Evolutionary conservation across 1,140 invertebrate species (phyloP).

Genomic region (Cylas formicarius): DNA sequence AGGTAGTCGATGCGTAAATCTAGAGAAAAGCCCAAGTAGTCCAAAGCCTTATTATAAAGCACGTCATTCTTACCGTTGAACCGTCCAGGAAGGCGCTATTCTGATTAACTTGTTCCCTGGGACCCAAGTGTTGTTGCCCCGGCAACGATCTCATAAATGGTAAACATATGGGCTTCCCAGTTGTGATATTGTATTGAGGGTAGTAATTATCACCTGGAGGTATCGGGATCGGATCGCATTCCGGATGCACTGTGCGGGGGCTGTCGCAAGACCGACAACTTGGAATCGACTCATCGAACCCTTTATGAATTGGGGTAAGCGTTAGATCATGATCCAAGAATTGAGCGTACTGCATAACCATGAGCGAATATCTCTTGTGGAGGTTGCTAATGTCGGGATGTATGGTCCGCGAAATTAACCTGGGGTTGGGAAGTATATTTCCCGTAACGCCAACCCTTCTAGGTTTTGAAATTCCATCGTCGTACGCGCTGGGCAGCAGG

Average conservation of each 20-base stretch:
- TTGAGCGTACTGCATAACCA: constrained; percentile 91
- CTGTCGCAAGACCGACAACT: constrained; percentile 70
- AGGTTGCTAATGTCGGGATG: constrained; percentile 77
- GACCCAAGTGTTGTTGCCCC: constrained; percentile 77
- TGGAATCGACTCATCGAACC: constrained; percentile 29
- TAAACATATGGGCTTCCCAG: constrained; percentile 78
- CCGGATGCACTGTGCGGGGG: constrained; percentile 71
- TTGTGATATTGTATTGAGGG: constrained; percentile 70
- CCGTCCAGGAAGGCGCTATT: constrained; percentile 85
- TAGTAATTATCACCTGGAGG: constrained; percentile 78
- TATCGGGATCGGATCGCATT: constrained; percentile 82
- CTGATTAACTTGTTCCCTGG: constrained; percentile 87
- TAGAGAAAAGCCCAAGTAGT: constrained; percentile 24
- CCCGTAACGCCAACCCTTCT: constrained; percentile 66
- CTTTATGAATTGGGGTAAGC: constrained; percentile 85
- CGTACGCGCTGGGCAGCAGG: constrained; percentile 77
- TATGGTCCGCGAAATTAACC: constrained; percentile 66
- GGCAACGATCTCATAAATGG: constrained; percentile 88
- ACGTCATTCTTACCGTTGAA: constrained; percentile 43
- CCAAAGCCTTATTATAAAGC: constrained; percentile 1
- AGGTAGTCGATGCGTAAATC: constrained; percentile 68
- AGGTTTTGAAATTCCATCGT: constrained; percentile 77
- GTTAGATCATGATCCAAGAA: constrained; percentile 89
- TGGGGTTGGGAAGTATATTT: constrained; percentile 21
- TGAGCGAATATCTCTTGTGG: constrained; percentile 73